Base-by-base conservation (phyloP, 35 echinoderm and acorn worm genomes). In the Ophiothrix spiculata region DNA sequence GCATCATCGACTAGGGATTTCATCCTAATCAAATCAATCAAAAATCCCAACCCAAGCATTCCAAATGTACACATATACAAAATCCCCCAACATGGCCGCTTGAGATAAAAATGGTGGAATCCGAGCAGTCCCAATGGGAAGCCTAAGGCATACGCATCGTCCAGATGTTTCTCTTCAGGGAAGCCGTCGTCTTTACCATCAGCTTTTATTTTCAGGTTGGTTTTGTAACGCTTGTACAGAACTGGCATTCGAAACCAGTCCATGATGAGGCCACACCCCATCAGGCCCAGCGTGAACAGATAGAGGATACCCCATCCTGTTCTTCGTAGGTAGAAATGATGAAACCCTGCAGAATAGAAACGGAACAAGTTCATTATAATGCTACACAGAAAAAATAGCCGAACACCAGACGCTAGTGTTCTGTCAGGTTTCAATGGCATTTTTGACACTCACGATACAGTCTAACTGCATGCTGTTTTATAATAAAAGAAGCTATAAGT, bases 51-150 rank as follows among this genome's bases (percentile, higher is more conserved):
- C 17, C 91, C 91, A 39, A 93, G 88, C 25, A 88, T 69, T 0
- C 91, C 91, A 16, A 88, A 31, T 0, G 91, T 93, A 13, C 54
- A 79, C 31, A 93, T 35, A 56, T 80, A 93, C 11, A 84, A 56
- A 33, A 81, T 73, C 1, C 91, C 91, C 80, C 81, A 77, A 10
- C 74, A 28, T 16, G 34, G 36, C 32, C 82, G 83, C 41, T 77
- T 40, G 0, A 93, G 81, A 75, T 93, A 93, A 40, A 93, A 93
- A 46, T 93, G 91, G 39, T 93, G 91, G 75, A 93, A 39, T 12
- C 91, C 91, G 19, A 93, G n/a, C 8, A 92, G 13, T 1, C 90
- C 90, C 17, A 92, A 63, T 1, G 90, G 90, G 75, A 92, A 56
- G 31, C 74, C 78, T 10, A 92, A 10, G 33, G 81, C 38, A 46